Evolutionary conservation across 2,888 invertebrate genomes (phyloP).

Genomic region (Spilarctia lutea): DNA sequence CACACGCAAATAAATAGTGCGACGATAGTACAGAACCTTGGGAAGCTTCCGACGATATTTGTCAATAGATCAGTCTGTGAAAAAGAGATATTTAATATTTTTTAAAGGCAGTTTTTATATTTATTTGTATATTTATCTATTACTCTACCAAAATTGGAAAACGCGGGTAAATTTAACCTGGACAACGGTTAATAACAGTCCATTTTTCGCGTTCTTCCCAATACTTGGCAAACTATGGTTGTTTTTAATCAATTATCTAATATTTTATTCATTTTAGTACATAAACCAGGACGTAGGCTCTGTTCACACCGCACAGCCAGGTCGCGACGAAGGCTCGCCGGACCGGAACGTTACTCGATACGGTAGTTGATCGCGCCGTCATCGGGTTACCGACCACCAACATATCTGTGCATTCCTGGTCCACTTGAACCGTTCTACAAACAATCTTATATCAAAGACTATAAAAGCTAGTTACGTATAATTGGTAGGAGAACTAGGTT

Average conservation of each 20-base stretch:
- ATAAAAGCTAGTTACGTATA: constrained; percentile 28
- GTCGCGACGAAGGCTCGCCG: constrained; percentile 63
- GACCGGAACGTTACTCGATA: constrained; percentile 77
- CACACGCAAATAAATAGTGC: too few relatives aligned
- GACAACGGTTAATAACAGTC: neutral
- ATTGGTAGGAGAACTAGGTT: constrained; percentile 24
- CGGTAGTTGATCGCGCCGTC: constrained; percentile 69
- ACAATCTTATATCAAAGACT: constrained; percentile 30
- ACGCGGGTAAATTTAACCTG: too few relatives aligned
- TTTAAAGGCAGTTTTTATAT: too few relatives aligned
- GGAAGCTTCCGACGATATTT: constrained; percentile 18
- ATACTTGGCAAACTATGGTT: neutral
- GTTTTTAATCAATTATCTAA: neutral
- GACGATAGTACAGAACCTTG: constrained; percentile 46
- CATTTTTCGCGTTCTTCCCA: neutral
- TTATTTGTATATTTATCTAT: too few relatives aligned
- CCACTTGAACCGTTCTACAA: constrained; percentile 28
- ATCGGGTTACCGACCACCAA: constrained; percentile 67
- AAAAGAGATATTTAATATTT: neutral
- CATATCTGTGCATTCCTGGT: constrained; percentile 31
- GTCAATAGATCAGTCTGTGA: constrained; percentile 14
- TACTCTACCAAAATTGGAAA: too few relatives aligned
- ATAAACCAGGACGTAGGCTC: constrained; percentile 68
- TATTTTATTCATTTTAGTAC: constrained; percentile 37
- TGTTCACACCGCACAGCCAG: constrained; percentile 65